Base-by-base conservation (phyloP, 2,797 vertebrate genomes). In the Oreortyx pictus region DNA sequence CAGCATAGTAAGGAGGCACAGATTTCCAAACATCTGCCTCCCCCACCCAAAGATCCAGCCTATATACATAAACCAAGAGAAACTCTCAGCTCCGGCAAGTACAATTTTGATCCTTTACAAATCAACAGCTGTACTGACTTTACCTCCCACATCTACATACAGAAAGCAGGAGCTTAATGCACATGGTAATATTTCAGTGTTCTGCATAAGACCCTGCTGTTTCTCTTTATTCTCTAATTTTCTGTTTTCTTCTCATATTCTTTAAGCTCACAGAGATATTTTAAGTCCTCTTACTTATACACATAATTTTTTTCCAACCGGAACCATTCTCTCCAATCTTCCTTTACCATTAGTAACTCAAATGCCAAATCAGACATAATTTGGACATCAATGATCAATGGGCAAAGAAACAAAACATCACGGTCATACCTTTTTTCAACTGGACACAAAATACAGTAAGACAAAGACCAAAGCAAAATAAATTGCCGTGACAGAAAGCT, bases 401-500 rank as follows among this genome's bases (percentile, higher is more conserved):
- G 6, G 22, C 82, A 84, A 91, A 88, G 68, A 79, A 90, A 86
- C 65, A 19, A 47, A 85, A 87, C 4, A 37, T 43, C 29, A 72
- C 44, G 24, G 14, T 77, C n/a, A 47, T 61, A 11, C 33, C 59
- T 65, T 62, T 77, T 79, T 89, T 68, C 81, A 54, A 27, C 24
- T 52, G 71, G 65, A 64, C 44, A 92, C 84, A 88, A 92, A 75
- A 8, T 20, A 89, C 82, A 86, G 20, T 9, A 78, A 91, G 60
- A 67, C 37, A 89, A 71, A 8, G 14, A 66, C 24, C 23, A 93
- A 68, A 93, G 72, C 47, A 37, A 92, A 93, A 49, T n/a, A 92
- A 93, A 49, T n/a, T 73, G 82, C 23, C 46, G 39, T 0, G 0
- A 23, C 31, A 74, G 86, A 89, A 82, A 49, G 47, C 35, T 41